A percentile compares a stretch with the other conserved stretches of the same genome.
Evolutionary conservation across 2,888 invertebrate genomes (phyloP).

Genomic region (Graphium colonna): DNA sequence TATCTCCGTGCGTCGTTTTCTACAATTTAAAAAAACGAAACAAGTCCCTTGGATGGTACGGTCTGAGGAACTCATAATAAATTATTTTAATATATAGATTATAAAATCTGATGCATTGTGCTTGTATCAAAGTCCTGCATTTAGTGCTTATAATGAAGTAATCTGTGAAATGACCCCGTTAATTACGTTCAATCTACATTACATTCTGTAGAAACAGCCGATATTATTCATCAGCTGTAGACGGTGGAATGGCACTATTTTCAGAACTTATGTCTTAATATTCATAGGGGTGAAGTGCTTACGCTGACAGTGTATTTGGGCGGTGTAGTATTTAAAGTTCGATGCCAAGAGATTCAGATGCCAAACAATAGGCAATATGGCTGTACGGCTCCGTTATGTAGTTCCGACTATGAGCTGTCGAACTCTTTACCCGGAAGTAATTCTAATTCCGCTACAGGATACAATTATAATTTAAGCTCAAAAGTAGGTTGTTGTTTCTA

Average conservation of each 20-base stretch:
- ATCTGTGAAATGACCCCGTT: too few relatives aligned
- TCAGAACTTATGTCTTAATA: slow-evolving; percentile 53
- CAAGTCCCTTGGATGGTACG: too few relatives aligned
- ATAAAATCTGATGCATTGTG: too few relatives aligned
- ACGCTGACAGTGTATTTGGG: slow-evolving; percentile 60
- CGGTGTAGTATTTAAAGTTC: slow-evolving; percentile 52
- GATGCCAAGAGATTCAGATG: slow-evolving; percentile 75
- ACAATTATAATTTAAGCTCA: background rate
- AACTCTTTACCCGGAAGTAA: slow-evolving; percentile 62
- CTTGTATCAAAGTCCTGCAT: too few relatives aligned
- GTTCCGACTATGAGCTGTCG: slow-evolving; percentile 59
- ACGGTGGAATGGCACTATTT: slow-evolving; percentile 45
- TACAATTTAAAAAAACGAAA: too few relatives aligned
- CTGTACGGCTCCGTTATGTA: slow-evolving; percentile 51
- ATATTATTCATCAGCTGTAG: slow-evolving; percentile 35
- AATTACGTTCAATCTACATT: too few relatives aligned
- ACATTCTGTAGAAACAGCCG: slow-evolving; percentile 30
- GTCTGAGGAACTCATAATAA: too few relatives aligned
- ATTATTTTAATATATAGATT: too few relatives aligned
- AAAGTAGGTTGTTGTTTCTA: too few relatives aligned
- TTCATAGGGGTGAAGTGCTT: slow-evolving; percentile 64
- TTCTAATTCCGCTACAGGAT: slow-evolving; percentile 36
- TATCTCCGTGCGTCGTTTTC: too few relatives aligned
- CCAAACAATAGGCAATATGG: slow-evolving; percentile 76
- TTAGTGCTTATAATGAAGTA: too few relatives aligned